Conservation (phyloP, 2,797 vertebrate genomes). For the Falco naumanni region DNA sequence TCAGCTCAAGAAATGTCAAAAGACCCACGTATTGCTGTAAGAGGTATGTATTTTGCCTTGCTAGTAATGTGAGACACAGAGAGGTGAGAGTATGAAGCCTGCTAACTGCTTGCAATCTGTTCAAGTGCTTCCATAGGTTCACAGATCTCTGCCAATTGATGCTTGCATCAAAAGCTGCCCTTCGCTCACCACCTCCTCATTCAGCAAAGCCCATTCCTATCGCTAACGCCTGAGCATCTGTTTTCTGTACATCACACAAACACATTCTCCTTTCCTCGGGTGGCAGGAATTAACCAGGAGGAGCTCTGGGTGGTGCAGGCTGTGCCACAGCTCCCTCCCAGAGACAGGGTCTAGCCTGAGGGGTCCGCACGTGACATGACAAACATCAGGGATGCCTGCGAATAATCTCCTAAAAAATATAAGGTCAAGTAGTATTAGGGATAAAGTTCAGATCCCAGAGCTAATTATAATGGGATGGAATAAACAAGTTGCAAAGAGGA, state of each 20-base stretch:
- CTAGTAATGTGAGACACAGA: background rate
- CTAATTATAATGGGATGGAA: background rate
- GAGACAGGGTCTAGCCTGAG: background rate
- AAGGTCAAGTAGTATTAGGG: background rate
- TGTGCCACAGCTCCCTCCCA: background rate
- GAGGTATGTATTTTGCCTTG: background rate
- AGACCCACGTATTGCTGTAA: background rate
- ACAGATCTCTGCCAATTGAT: background rate
- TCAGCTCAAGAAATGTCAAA: background rate
- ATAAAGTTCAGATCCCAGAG: background rate
- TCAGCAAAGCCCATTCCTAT: slow-evolving; percentile 5
- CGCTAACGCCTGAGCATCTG: accelerated
- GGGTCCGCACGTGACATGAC: background rate
- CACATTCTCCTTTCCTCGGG: background rate
- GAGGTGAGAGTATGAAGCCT: slow-evolving; percentile 28
- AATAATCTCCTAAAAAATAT: background rate
- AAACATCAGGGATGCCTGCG: background rate
- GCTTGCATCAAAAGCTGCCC: slow-evolving; percentile 48
- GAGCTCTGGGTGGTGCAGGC: background rate
- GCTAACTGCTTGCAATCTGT: slow-evolving; percentile 1
- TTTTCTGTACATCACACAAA: background rate
- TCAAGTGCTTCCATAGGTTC: background rate
- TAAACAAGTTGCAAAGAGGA: background rate
- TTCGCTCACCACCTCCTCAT: slow-evolving; percentile 35
- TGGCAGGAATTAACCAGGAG: slow-evolving; percentile 1